phyloP scores from a whole-genome alignment of 2,888 invertebrate species.

The Hermodice carunculata region DNA sequence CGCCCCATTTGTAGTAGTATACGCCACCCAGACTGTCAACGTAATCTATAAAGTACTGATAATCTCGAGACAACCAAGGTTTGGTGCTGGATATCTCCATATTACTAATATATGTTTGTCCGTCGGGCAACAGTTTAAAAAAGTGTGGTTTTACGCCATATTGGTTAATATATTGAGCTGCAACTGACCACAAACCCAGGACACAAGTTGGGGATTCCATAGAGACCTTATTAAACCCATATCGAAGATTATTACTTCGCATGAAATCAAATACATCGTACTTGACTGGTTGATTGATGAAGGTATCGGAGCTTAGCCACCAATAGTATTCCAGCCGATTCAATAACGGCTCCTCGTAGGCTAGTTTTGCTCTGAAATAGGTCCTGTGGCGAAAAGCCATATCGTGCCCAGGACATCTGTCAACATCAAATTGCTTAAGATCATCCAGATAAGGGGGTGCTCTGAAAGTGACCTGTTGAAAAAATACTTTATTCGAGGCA shows the following conservation, averaged over 20 bases:
- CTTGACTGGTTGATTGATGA: slow-evolving; percentile 14
- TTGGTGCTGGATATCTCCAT: slow-evolving; percentile 38
- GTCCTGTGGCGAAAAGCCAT: slow-evolving; percentile 45
- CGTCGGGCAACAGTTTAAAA: slow-evolving; percentile 29
- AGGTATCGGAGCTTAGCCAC: slow-evolving; percentile 45
- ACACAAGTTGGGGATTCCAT: slow-evolving; percentile 24
- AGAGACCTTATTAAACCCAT: slow-evolving; percentile 34
- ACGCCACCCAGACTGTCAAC: slow-evolving; percentile 41
- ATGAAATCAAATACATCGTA: slow-evolving; percentile 43
- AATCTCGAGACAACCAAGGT: slow-evolving; percentile 31
- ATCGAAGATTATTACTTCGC: slow-evolving; percentile 19
- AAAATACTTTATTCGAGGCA: slow-evolving; percentile 25
- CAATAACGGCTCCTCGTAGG: slow-evolving; percentile 38
- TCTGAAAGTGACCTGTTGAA: slow-evolving; percentile 31
- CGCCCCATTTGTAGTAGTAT: slow-evolving; percentile 43
- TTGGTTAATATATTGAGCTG: slow-evolving; percentile 16
- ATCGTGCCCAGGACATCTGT: slow-evolving; percentile 21
- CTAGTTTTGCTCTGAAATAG: slow-evolving; percentile 37
- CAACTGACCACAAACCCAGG: slow-evolving; percentile 35
- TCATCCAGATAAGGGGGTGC: slow-evolving; percentile 33
- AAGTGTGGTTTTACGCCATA: slow-evolving; percentile 18
- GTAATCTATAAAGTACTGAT: slow-evolving; percentile 32
- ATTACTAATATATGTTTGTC: slow-evolving; percentile 39
- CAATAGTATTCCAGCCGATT: slow-evolving; percentile 37
- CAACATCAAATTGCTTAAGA: slow-evolving; percentile 1